Evolutionary conservation across 2,888 invertebrate genomes (phyloP).

Genomic region (Drosophila eohydei): DNA sequence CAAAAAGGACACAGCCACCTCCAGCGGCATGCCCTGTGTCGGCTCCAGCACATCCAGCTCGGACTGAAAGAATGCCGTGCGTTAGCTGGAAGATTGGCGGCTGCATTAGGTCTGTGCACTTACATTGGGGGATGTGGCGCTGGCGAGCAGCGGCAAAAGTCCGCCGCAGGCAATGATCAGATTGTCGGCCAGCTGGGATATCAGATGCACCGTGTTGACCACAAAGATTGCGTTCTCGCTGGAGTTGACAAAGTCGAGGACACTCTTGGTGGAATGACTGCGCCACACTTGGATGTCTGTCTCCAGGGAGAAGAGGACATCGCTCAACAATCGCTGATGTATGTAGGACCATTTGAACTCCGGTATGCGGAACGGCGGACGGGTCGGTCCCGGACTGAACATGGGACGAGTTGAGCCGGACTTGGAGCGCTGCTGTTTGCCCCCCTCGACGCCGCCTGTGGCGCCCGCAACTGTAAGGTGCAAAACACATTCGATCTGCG

Average conservation of each 20-base stretch:
- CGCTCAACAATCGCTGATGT: constrained; percentile 97
- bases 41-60: constrained; percentile 99
- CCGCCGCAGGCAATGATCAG: constrained; percentile 99
- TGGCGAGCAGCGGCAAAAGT: constrained; percentile 96
- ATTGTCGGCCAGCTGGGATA: constrained; percentile 99
- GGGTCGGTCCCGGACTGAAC: constrained; percentile 96
- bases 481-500: neutral
- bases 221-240: constrained; percentile 99
- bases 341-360: constrained; percentile 99
- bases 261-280: constrained; percentile 98
- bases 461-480: constrained; percentile 10
- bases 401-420: constrained; percentile 91
- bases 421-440: constrained; percentile 85
- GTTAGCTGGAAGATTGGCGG: neutral
- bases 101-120: constrained; percentile 83
- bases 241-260: constrained; percentile 98
- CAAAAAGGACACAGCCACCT: constrained; percentile 98
- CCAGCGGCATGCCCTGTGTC: constrained; percentile 99
- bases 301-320: constrained; percentile 98
- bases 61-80: constrained; percentile 87
- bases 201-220: constrained; percentile 99
- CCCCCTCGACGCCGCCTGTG: constrained; percentile 28
- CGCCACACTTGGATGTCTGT: constrained; percentile 97
- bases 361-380: constrained; percentile 98
- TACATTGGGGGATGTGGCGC: constrained; percentile 99